Evolutionary conservation across 2,888 invertebrate genomes (phyloP).

Genomic region (Sturmia bella): DNA sequence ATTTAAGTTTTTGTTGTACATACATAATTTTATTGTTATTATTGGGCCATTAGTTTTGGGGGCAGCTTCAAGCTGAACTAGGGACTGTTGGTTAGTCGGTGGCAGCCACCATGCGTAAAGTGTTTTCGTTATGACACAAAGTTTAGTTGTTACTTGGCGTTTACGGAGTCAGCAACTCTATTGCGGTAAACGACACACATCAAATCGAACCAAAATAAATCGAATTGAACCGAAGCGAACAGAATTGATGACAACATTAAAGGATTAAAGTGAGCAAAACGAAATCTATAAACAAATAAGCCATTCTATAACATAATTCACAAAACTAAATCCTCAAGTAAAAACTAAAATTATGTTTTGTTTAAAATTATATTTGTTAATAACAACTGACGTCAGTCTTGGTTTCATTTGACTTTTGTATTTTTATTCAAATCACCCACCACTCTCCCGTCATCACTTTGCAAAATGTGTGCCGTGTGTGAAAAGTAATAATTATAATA

Average conservation of each 20-base stretch:
- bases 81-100: conserved; percentile 37
- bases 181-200: conserved; percentile 58
- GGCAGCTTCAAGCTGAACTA: conserved; percentile 40
- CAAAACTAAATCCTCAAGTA: background rate
- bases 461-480: conserved; percentile 46
- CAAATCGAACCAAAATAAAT: conserved; percentile 12
- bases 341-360: background rate
- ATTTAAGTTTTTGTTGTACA: background rate
- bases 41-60: conserved; percentile 62
- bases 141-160: conserved; percentile 78
- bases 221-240: conserved; percentile 9
- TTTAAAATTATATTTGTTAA: conserved; percentile 48
- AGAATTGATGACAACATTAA: no score
- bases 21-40: conserved; percentile 58
- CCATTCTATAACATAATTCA: background rate
- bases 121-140: conserved; percentile 73
- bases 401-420: conserved; percentile 20
- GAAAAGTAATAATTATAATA: conserved; percentile 40
- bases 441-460: background rate
- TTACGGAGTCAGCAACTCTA: conserved; percentile 77
- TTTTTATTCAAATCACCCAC: conserved; percentile 7
- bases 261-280: conserved; percentile 59
- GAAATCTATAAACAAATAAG: background rate
- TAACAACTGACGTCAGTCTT: conserved; percentile 57
- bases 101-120: conserved; percentile 65